Evolutionary conservation across 2,888 invertebrate species (phyloP).

Genomic region (Mythimna albipuncta): DNA sequence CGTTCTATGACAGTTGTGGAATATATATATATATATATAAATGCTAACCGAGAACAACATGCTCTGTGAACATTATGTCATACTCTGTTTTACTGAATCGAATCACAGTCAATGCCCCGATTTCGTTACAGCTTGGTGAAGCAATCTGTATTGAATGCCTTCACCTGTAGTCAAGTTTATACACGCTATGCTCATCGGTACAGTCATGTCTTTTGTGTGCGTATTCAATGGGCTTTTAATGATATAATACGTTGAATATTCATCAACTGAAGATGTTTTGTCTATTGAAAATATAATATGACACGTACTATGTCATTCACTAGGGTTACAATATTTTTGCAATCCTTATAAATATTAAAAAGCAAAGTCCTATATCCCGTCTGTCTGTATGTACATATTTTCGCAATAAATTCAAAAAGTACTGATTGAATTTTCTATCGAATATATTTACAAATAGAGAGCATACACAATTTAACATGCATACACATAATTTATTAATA

Average conservation of each 20-base stretch:
- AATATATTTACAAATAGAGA: too few relatives aligned
- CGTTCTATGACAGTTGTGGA: too few relatives aligned
- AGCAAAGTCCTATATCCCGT: too few relatives aligned
- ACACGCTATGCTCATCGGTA: neutral
- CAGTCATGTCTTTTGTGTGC: constrained; percentile 20
- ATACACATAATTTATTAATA: too few relatives aligned
- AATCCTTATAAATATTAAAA: neutral
- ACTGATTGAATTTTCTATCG: too few relatives aligned
- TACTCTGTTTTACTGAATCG: constrained; percentile 41
- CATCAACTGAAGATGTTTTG: constrained; percentile 13
- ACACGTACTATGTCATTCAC: too few relatives aligned
- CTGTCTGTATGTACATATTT: too few relatives aligned
- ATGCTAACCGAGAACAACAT: constrained; percentile 61
- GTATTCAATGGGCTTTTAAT: constrained; percentile 31
- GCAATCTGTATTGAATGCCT: constrained; percentile 35
- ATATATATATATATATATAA: too few relatives aligned
- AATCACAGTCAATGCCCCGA: constrained; percentile 22
- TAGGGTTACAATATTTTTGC: neutral
- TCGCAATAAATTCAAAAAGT: too few relatives aligned
- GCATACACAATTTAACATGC: too few relatives aligned
- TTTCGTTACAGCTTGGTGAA: constrained; percentile 19
- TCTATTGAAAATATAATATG: neutral
- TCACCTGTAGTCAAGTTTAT: constrained; percentile 19
- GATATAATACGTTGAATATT: constrained; percentile 27
- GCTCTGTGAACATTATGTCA: constrained; percentile 63